These are phyloP conservation scores for Hylyphantes graminicola DNA, from an alignment of 1,140 invertebrate species.

Conservation along the genomic window DNA sequence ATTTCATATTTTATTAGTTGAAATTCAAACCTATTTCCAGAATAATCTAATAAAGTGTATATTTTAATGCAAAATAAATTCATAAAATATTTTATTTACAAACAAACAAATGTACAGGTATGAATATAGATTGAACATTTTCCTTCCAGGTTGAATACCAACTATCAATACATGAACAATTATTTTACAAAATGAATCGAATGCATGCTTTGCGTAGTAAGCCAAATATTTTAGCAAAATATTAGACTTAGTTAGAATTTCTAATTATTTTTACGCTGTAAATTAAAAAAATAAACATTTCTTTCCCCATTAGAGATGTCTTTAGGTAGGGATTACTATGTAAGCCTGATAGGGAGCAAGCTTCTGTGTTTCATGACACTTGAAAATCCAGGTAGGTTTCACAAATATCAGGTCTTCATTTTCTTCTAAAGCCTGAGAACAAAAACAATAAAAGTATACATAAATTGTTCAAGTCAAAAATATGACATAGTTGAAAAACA, in stretches of 20 bases:
- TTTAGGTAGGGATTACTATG: slow-evolving; percentile 25
- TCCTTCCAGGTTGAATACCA: no score
- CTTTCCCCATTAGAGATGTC: background rate
- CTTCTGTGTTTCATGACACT: slow-evolving; percentile 65
- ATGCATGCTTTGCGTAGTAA: no score
- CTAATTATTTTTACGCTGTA: background rate
- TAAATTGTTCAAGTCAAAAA: background rate
- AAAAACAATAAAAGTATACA: background rate
- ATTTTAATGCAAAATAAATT: no score
- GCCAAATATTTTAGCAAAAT: background rate
- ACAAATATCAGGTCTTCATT: slow-evolving; percentile 68
- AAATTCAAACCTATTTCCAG: no score
- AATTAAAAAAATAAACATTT: background rate
- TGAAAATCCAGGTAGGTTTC: slow-evolving; percentile 67
- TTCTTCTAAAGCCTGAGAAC: slow-evolving; percentile 65
- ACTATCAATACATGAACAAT: no score
- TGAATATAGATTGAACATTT: no score
- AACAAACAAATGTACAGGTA: no score
- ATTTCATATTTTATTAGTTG: no score
- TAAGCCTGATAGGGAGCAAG: slow-evolving; percentile 39
- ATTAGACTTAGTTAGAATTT: background rate
- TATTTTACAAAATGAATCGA: no score
- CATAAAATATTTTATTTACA: no score
- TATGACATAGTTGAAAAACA: background rate
- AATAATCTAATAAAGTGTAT: no score